Evolutionary conservation across 1,140 invertebrate species (phyloP), one percentile per base, ranked within the genome.

Genomic region (Leucophenga varia): DNA sequence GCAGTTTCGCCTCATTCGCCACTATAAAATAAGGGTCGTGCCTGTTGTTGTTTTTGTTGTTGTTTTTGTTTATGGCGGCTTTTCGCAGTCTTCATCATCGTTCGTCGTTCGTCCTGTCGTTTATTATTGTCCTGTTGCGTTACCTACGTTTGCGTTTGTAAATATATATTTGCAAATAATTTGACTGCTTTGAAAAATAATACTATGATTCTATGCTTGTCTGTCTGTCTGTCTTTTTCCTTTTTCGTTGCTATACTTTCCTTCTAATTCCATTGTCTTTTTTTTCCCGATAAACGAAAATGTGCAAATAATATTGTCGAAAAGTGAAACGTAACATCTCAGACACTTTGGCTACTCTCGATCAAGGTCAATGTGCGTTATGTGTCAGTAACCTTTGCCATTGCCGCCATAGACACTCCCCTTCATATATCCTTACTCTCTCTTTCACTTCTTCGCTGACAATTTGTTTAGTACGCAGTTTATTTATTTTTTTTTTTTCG

Each of bases 321-420:
- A n/a, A n/a, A n/a, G n/a, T n/a, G n/a, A n/a, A n/a, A n/a, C 44
- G 18, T 21, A 58, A 30, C 52, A 47, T 64, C 60, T 61, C 64
- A 38, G 34, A 47, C 25, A 39, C 14, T 16, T 30, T 39, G 18
- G 22, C 14, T 32, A 14, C 37, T 14, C 30, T 47, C 52, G 58
- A 64, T 56, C 64, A 69, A 69, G 64, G 64, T 69, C 64, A 69
- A 69, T 64, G 55, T 69, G 64, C 64, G 64, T 69, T 51, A 43
- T 56, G 61, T 69, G 64, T 69, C 64, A 69, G 58, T 59, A 69
- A 69, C 58, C 64, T 64, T 61, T 56, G 60, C 49, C 52, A 21
- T 47, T 19, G 18, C 40, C 39, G 38, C 42, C 32, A 45, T 21
- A 37, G 36, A 21, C 39, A 19, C 21, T 42, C 17, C 7, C 21